These are phyloP conservation scores for Panorpa germanica DNA, from an alignment of 2,888 invertebrate genomes.

Conservation along the genomic window DNA sequence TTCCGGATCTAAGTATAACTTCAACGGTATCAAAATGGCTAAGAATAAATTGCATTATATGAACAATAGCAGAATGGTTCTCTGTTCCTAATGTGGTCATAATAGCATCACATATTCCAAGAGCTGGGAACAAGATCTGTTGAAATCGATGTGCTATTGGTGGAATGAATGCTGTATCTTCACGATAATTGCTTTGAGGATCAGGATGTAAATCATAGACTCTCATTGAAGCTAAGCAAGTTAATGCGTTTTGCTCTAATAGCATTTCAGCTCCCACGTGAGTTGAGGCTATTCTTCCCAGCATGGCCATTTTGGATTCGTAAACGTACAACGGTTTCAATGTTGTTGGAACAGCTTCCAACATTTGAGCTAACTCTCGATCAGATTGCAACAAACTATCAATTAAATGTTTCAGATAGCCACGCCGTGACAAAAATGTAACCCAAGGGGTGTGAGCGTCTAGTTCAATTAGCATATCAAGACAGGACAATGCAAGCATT, in stretches of 20 bases:
- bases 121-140: constrained; percentile 63
- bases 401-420: constrained; percentile 67
- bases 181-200: constrained; percentile 18
- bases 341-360: constrained; percentile 44
- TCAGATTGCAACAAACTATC: constrained; percentile 64
- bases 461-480: constrained; percentile 59
- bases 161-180: constrained; percentile 32
- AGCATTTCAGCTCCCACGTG: constrained; percentile 45
- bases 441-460: constrained; percentile 50
- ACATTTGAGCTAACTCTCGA: constrained; percentile 36
- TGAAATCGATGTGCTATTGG: constrained; percentile 52
- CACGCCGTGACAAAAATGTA: constrained; percentile 34
- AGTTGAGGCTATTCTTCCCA: constrained; percentile 48
- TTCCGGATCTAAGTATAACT: constrained; percentile 50
- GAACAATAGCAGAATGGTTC: constrained; percentile 64
- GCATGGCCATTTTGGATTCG: constrained; percentile 69
- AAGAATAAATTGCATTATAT: constrained; percentile 62
- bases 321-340: constrained; percentile 68
- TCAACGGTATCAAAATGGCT: constrained; percentile 69
- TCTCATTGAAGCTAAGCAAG: constrained; percentile 43
- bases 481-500: constrained; percentile 68
- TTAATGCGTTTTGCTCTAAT: constrained; percentile 36
- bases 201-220: constrained; percentile 60
- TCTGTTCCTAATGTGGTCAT: constrained; percentile 66
- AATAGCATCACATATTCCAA: constrained; percentile 63